phyloP scores from a whole-genome alignment of 2,797 vertebrate genomes.

The Perodicticus potto region DNA sequence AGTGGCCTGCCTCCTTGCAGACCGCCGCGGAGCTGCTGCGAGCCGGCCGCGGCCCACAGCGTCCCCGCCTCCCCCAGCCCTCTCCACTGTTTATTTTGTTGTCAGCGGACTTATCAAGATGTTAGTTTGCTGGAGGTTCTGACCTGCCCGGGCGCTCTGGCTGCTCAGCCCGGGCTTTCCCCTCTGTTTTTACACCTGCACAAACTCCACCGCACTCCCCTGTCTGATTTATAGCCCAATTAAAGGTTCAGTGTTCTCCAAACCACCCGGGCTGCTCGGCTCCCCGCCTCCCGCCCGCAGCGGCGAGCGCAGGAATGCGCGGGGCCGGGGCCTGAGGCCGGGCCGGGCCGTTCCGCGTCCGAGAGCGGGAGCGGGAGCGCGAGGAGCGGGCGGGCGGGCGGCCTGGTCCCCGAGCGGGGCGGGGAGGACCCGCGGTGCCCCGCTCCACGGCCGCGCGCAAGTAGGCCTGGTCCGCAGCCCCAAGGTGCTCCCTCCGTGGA shows the following conservation, averaged over 20 bases:
- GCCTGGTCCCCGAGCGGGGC: not conserved
- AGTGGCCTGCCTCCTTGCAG: not conserved
- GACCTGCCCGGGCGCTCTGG: slow-evolving; percentile 74
- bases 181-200: slow-evolving; percentile 90
- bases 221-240: slow-evolving; percentile 86
- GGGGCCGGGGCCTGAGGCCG: not conserved
- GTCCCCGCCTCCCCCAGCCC: not conserved
- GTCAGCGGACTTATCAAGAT: slow-evolving; percentile 79
- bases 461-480: not conserved
- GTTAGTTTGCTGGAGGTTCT: slow-evolving; percentile 72
- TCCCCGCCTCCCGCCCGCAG: not conserved
- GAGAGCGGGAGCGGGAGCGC: not conserved
- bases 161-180: slow-evolving; percentile 65
- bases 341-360: not conserved
- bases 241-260: slow-evolving; percentile 81
- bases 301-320: slow-evolving; percentile 24
- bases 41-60: not conserved
- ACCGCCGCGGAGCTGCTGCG: not conserved
- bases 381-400: not conserved
- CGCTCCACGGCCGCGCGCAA: not conserved
- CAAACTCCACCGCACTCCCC: slow-evolving; percentile 63
- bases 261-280: slow-evolving; percentile 76
- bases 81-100: slow-evolving; percentile 76
- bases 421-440: not conserved
- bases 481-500: not conserved